Conservation (phyloP, 2,113 vertebrate species). For the Podarcis raffonei region DNA sequence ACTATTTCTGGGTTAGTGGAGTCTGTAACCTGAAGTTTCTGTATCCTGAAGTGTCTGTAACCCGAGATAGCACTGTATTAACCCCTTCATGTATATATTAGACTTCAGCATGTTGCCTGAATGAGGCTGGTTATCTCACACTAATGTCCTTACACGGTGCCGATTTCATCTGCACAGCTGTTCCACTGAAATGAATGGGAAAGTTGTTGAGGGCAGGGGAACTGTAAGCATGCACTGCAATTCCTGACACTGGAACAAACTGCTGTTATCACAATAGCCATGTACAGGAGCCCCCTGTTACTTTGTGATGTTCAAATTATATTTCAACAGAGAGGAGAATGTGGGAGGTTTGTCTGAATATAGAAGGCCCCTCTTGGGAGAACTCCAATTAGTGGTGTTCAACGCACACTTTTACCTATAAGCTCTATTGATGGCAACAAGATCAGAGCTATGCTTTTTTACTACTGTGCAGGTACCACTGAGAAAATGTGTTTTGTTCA, state of each 20-base stretch:
- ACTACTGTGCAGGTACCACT: not conserved
- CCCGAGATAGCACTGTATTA: no score
- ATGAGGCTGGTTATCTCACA: no score
- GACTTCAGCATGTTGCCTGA: no score
- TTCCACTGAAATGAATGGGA: not conserved
- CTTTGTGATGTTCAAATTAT: not conserved
- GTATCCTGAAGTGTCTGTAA: no score
- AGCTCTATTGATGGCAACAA: not conserved
- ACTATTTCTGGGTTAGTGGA: no score
- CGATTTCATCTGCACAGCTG: not conserved
- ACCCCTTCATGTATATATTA: no score
- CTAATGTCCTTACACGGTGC: not conserved
- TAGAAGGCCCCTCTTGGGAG: not conserved
- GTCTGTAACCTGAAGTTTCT: no score
- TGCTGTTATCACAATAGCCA: not conserved
- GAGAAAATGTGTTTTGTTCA: not conserved
- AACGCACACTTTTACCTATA: not conserved
- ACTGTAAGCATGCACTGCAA: not conserved
- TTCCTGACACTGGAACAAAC: not conserved
- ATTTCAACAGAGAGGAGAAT: not conserved
- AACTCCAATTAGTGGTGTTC: not conserved
- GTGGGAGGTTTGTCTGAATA: not conserved
- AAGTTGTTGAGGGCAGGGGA: not conserved
- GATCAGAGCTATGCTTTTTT: not conserved
- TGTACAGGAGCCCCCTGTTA: not conserved